Base-by-base conservation (phyloP, 2,888 invertebrate genomes). In the Mimas tiliae region DNA sequence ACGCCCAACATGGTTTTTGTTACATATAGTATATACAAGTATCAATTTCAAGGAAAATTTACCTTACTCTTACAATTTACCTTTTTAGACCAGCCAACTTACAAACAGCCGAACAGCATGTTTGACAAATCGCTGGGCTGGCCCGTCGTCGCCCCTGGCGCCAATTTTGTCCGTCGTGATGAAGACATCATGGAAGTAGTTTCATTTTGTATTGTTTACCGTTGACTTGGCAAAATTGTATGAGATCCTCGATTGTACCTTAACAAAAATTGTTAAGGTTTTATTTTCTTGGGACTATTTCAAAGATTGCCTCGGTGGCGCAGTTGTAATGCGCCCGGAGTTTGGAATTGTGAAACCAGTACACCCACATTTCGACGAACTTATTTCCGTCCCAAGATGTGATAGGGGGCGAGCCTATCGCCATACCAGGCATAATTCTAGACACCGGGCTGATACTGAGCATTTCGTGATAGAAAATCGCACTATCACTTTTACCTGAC, bases 141-240 rank as follows among this genome's bases (percentile, higher is more conserved):
- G 64, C 53, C 16, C 33, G 64, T 42, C 33, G 70, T 69, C 64
- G 76, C 78, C 76, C 67, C 69, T 69, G 75, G 78, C 76, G 72
- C 68, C 76, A 78, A 78, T 79, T 75, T 74, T 42, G 16, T 55
- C n/a, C 68, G 68, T 70, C 68, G 69, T 71, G 74, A 76, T 76
- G 76, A 75, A 76, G 73, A 74, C 73, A 72, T 77, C 70, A 72
- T 70, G 67, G 71, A 65, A 71, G 16, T 47, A 69, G 53, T 62
- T 65, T 42, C 38, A 12, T 63, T 16, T 16, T 38, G 7, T 42
- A 53, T 55, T 51, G 38, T 38, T 34, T 50, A 38, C 34, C 47
- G 50, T 38, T 14, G 19, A 16, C 16, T 42, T 11, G 16, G 19
- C 58, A 33, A n/a, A 53, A 53, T 33, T 53, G 33, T 53, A 7